Evolutionary conservation across 2,888 invertebrate species (phyloP), one percentile per base, ranked within the genome.

Genomic region (Pristionchus fissidentatus): DNA sequence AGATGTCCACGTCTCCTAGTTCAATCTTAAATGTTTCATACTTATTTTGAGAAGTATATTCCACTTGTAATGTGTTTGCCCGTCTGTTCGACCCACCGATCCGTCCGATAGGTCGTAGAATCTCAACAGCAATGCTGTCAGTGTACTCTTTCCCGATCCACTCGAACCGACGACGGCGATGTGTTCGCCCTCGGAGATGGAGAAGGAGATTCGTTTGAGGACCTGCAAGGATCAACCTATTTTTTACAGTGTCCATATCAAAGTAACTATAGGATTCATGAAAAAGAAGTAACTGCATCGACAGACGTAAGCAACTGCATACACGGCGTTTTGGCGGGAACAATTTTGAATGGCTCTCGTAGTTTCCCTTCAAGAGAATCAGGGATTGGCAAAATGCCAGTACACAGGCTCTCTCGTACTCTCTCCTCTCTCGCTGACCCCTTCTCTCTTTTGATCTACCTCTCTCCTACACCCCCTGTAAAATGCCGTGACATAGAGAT

Each of bases 1-100:
- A 82, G 43, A 93, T 89, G 29, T 93, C 92, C 19, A 91, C 86
- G n/a, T 90, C 90, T 84, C 93, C 93, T 13, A 93, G 83, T 0
- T 84, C 86, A 46, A 92, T 86, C 91, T 92, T 78, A 78, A 86
- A 81, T 22, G 22, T 7, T 66, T 7, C 2, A 22, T 57, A 32
- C 70, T 46, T 10, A 41, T 81, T 81, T 66, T 15, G 35, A 15
- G 4, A 35, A 66, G 29, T 7, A 35, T 32, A 66, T 32, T 49
- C 46, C 46, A 46, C 7, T 46, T 10, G 15, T 60, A 60, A 60
- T n/a, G 8, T 60, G 5, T 26, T n/a, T 8, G 4, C 62, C 3
- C 5, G 41, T 73, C 0, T 32, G 22, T 26, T 46, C 43, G 52
- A 55, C 85, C 84, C 19, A 91, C 91, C 80, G 85, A 55, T 86